Evolutionary conservation across 2,113 vertebrate genomes (phyloP), one percentile per base, ranked within the genome.

Genomic region (Percopsis transmontana): DNA sequence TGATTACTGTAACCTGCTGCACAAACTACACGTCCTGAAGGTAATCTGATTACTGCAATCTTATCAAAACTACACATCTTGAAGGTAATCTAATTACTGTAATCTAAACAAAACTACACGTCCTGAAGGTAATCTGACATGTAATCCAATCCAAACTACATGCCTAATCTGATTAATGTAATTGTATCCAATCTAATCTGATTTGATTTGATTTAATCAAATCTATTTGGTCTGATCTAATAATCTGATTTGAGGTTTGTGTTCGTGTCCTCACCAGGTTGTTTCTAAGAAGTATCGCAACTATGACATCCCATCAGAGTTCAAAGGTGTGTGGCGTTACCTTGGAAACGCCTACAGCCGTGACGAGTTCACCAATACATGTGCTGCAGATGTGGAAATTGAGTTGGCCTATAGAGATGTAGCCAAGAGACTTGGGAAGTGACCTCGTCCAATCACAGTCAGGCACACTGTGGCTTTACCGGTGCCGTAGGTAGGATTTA

Each of bases 41-140:
- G n/a, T n/a, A n/a, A n/a, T n/a, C n/a, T n/a, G n/a, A n/a, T n/a
- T n/a, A 99, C 89, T 99, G 97, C 87, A 99, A 99, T 84, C 95
- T 99, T 99, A 61, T 97, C 97, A 68, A 99, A 99, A 77, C 95
- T 99, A 16, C 96, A 99, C 0, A 94, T 99, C 11, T 90, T 98
- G 66, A 98, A 98, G 95, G 97, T 99, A 88, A 91, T 9, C 5
- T 0, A 8, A 18, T n/a, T 27, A 23, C 5, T 11, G 14, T 38
- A 16, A 9, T 18, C n/a, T 38, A 1, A 51, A 19, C 12, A 51
- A 20, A 20, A 51, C 18, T 9, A 51, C 48, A 53, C 1, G 16
- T 18, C 8, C 51, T 21, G 21, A 8, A 51, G 10, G n/a, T 51
- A 21, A 10, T 10, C 19, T 20, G 58, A 16, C 12, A 20, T 42